phyloP scores from a whole-genome alignment of 2,797 vertebrate species.

The Graptemys geographica region DNA sequence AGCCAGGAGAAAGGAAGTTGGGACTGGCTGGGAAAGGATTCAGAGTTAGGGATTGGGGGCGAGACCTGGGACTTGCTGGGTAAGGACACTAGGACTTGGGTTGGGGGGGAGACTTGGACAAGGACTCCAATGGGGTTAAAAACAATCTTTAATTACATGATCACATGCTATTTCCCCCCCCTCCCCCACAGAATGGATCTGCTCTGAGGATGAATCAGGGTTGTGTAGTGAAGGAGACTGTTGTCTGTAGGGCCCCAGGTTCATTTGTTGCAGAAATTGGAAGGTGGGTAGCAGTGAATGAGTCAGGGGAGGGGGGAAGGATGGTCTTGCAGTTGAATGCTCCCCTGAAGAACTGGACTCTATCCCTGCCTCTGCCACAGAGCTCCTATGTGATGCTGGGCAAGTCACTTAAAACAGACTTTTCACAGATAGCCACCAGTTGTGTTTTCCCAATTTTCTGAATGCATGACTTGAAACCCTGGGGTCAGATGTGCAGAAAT shows the following conservation, averaged over 20 bases:
- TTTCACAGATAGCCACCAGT: neutral
- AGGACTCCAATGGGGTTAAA: neutral
- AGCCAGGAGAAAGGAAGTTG: neutral
- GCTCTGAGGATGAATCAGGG: neutral
- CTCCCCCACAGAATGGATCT: neutral
- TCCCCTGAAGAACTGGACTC: neutral
- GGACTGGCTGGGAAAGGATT: neutral
- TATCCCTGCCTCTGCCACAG: neutral
- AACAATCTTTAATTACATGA: neutral
- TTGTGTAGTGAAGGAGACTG: neutral
- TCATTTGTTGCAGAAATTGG: neutral
- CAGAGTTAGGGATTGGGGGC: neutral
- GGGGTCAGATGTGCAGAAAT: neutral
- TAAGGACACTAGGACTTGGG: neutral
- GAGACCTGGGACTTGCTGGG: neutral
- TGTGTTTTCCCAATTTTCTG: neutral
- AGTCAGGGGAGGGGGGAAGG: accelerated
- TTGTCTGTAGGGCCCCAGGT: neutral
- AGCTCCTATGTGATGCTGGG: neutral
- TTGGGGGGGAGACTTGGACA: neutral
- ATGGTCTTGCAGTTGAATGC: neutral
- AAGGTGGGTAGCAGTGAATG: neutral
- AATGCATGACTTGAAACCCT: neutral
- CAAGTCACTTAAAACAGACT: accelerated
- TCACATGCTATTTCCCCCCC: neutral